Evolutionary conservation across 2,797 vertebrate genomes (phyloP), one percentile per base, ranked within the genome.

Genomic region (Schizopygopsis malacanthus): DNA sequence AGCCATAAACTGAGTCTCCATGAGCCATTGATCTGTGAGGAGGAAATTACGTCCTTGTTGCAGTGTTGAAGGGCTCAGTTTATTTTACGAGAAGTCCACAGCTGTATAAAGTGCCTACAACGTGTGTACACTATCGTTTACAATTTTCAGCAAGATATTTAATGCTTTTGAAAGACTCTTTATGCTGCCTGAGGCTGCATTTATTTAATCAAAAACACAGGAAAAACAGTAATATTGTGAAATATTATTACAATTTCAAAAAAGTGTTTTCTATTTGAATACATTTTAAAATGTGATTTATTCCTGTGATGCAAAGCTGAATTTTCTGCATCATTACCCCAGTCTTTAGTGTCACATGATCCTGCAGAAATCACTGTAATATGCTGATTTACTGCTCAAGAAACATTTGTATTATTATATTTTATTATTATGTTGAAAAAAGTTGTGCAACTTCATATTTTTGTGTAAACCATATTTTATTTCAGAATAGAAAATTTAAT

Each of bases 21-120:
- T 15, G 12, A 59, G 71, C 83, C 83, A 87, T 87, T 89, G 85
- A 90, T 89, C 88, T 84, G 28, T 82, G 73, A 67, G 80, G 87
- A 67, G 83, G 71, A 90, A 86, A 87, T 69, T 22, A 70, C 79
- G 22, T 83, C 39, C 52, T 78, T 56, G 63, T 79, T 65, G 71
- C 10, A 45, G 20, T 16, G 80, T 81, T 59, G 15, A 77, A 65
- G 61, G 71, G 77, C 28, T 28, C 25, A 20, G 82, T 70, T n/a
- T n/a, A 5, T 85, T 71, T 79, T 56, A 45, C 4, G 7, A 79
- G 47, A 25, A 10, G 22, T 45, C n/a, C 16, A 13, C 18, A 6
- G n/a, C 45, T 61, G 18, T 9, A 11, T 3, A 33, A 52, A 76
- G 25, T 12, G 73, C 22, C 71, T 70, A 47, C 20, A 73, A 47